A percentile compares a stretch with the other conserved stretches of the same genome.
These are phyloP conservation scores for Lontra canadensis DNA, from an alignment of 2,113 vertebrate genomes.

Conservation along the genomic window DNA sequence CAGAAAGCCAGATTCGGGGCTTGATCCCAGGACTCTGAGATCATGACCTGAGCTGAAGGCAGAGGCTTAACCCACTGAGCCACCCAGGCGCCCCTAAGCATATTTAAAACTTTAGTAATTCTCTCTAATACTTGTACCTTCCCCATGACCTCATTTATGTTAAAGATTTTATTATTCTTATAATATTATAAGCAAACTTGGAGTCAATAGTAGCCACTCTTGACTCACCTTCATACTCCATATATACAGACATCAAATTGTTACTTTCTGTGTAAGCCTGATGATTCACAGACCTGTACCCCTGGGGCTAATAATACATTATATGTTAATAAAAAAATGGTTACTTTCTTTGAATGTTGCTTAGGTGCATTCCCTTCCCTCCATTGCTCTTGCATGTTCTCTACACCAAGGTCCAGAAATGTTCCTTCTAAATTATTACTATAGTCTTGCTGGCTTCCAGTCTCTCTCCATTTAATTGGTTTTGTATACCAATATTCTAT, in stretches of 20 bases:
- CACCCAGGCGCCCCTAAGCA: no score
- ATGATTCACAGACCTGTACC: no score
- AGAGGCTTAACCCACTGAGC: no score
- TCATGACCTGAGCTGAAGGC: no score
- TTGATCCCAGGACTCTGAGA: no score
- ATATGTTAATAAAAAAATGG: background rate
- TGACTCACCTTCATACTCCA: background rate
- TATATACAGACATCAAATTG: background rate
- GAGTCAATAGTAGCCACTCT: background rate
- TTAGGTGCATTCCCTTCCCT: background rate
- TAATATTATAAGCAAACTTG: background rate
- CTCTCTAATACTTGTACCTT: background rate
- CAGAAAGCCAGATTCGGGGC: no score
- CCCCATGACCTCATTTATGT: background rate
- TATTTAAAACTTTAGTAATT: background rate
- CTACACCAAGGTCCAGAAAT: background rate
- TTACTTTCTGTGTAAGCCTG: background rate
- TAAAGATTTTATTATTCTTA: slow-evolving; percentile 30
- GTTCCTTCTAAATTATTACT: background rate
- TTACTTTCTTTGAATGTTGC: background rate
- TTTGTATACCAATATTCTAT: background rate
- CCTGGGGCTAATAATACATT: no score
- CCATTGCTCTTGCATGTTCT: background rate
- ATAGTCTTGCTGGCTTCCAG: background rate
- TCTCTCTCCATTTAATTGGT: background rate